Evolutionary conservation across 2,797 vertebrate species (phyloP).

Genomic region (Enteromius paludinosus): DNA sequence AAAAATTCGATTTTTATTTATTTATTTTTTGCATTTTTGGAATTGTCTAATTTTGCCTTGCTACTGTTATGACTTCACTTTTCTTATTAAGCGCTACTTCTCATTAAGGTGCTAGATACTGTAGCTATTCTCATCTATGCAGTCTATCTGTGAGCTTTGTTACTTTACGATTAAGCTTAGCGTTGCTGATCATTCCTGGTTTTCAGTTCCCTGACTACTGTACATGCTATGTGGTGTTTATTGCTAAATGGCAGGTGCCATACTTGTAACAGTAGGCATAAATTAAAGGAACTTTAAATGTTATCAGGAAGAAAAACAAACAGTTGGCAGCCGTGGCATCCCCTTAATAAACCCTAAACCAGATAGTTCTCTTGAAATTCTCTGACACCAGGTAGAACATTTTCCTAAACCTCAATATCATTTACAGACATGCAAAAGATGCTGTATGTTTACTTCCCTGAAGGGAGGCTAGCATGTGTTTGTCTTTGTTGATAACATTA

Average conservation of each 20-base stretch:
- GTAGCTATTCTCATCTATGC: background rate
- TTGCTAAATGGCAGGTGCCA: constrained; percentile 3
- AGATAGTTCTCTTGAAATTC: constrained; percentile 48
- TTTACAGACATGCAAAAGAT: constrained; percentile 68
- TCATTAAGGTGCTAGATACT: background rate
- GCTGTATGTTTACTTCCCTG: constrained; percentile 38
- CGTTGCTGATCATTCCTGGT: background rate
- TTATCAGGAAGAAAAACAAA: constrained; percentile 47
- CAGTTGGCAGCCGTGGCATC: constrained; percentile 35
- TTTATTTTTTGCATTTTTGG: too few relatives aligned
- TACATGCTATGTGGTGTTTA: background rate
- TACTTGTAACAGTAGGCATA: background rate
- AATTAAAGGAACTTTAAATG: background rate
- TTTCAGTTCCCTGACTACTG: background rate
- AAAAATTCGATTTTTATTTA: too few relatives aligned
- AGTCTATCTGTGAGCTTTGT: background rate
- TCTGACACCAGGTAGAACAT: constrained; percentile 29
- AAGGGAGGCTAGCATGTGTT: background rate
- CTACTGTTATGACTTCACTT: background rate
- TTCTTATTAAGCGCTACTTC: background rate
- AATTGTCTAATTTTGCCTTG: constrained; percentile 5
- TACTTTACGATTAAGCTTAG: background rate
- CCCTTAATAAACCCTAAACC: constrained; percentile 46
- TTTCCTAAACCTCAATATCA: constrained; percentile 46
- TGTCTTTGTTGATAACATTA: constrained; percentile 4